These are phyloP conservation scores for Achlya flavicornis DNA, from an alignment of 2,888 invertebrate species.

Conservation along the genomic window DNA sequence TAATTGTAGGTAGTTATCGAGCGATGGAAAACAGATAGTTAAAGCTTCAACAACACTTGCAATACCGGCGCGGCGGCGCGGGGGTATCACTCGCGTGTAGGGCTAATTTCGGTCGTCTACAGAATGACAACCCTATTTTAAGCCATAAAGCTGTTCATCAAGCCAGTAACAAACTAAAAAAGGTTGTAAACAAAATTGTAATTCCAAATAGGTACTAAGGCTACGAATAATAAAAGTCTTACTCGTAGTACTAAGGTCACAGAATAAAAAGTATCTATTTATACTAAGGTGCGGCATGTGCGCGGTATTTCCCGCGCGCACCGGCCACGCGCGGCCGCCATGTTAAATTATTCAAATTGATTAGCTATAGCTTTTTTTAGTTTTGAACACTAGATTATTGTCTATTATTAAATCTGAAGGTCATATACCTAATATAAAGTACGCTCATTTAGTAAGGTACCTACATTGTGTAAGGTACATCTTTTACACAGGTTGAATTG, in stretches of 20 bases:
- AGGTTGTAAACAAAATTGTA: background rate
- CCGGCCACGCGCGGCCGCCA: background rate
- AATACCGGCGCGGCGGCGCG: too few relatives aligned
- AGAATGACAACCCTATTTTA: background rate
- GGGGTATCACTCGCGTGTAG: too few relatives aligned
- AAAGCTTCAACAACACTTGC: too few relatives aligned
- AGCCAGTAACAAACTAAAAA: background rate
- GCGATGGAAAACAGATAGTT: too few relatives aligned
- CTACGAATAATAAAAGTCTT: too few relatives aligned
- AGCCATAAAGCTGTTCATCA: background rate
- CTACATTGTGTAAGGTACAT: too few relatives aligned
- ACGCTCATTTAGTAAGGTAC: background rate
- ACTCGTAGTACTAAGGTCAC: background rate
- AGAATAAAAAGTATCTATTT: too few relatives aligned
- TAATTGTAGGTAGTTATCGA: too few relatives aligned
- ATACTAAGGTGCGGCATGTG: background rate
- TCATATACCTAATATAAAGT: too few relatives aligned
- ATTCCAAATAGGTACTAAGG: background rate
- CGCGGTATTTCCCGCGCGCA: background rate
- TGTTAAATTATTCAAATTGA: background rate
- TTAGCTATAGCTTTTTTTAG: background rate
- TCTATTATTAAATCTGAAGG: slow-evolving; percentile 2
- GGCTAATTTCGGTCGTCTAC: too few relatives aligned
- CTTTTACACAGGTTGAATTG: too few relatives aligned
- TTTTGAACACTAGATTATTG: background rate